A percentile compares a stretch with the other conserved stretches of the same genome.
phyloP scores from a whole-genome alignment of 1,140 invertebrate genomes.

The Daktulosphaira vitifoliae region DNA sequence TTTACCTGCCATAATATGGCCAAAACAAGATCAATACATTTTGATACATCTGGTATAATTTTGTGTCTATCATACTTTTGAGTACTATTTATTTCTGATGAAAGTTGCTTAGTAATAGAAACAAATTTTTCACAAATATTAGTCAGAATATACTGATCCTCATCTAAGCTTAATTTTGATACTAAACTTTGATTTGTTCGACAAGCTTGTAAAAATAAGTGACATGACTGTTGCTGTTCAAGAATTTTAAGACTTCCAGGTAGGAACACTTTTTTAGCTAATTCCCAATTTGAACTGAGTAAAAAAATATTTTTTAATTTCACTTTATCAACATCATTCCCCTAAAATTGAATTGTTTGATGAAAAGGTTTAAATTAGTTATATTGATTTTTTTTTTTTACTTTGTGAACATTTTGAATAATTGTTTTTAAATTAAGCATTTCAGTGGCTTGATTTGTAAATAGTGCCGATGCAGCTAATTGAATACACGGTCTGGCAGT shows the following conservation, averaged over 20 bases:
- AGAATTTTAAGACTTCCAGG: slow-evolving; percentile 5
- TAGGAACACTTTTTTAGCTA: slow-evolving; percentile 13
- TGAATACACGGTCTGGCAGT: slow-evolving; percentile 20
- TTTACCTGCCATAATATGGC: slow-evolving; percentile 28
- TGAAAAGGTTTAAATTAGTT: neutral
- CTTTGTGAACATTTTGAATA: slow-evolving; percentile 21
- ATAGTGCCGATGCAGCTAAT: slow-evolving; percentile 14
- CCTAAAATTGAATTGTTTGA: slow-evolving; percentile 20
- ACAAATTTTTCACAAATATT: slow-evolving; percentile 29
- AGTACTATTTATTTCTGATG: slow-evolving; percentile 5
- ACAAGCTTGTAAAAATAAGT: slow-evolving; percentile 28
- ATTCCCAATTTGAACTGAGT: slow-evolving; percentile 6
- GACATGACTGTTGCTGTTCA: slow-evolving; percentile 17
- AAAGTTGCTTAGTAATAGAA: neutral
- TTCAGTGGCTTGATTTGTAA: slow-evolving; percentile 22
- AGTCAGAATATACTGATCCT: neutral
- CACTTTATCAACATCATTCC: slow-evolving; percentile 16
- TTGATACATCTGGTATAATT: neutral
- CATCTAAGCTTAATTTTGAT: slow-evolving; percentile 25
- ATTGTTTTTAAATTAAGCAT: slow-evolving; percentile 22
- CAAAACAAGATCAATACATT: slow-evolving; percentile 28
- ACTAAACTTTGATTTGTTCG: slow-evolving; percentile 16
- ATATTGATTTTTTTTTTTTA: neutral
- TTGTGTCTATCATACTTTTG: slow-evolving; percentile 29
- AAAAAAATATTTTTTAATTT: slow-evolving; percentile 17